Evolutionary conservation across 2,888 invertebrate species (phyloP).

Genomic region (Taphrorychus bicolor): DNA sequence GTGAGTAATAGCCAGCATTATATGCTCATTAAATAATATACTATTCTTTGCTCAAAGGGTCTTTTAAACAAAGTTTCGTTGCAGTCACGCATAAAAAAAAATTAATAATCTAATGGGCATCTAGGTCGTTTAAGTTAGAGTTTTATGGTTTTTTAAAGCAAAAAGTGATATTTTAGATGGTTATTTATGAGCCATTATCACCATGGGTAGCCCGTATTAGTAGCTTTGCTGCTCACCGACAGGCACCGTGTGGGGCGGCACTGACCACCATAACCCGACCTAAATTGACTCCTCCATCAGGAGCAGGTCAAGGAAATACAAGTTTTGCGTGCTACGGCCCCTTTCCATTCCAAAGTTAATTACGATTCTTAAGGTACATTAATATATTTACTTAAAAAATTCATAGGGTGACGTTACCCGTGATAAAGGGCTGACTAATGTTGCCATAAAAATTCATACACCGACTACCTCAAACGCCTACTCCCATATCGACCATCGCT

Average conservation of each 20-base stretch:
- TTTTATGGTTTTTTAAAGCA: too few relatives aligned
- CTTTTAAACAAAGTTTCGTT: background rate
- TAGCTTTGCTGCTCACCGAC: background rate
- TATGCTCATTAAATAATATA: too few relatives aligned
- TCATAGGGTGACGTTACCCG: background rate
- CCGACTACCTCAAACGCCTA: conserved; percentile 17
- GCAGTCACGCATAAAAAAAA: background rate
- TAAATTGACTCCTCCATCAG: background rate
- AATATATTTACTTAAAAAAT: conserved; percentile 1
- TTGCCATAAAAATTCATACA: conserved; percentile 20
- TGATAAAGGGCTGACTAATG: conserved; percentile 14
- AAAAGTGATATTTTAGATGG: too few relatives aligned
- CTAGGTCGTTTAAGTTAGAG: too few relatives aligned
- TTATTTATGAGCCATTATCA: background rate
- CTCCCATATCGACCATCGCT: conserved; percentile 1
- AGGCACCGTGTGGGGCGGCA: too few relatives aligned
- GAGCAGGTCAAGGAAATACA: background rate
- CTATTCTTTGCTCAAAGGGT: background rate
- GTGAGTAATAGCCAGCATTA: too few relatives aligned
- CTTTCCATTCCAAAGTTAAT: background rate
- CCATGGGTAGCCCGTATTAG: background rate
- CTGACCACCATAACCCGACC: background rate
- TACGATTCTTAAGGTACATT: conserved; percentile 4
- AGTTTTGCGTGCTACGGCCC: conserved; percentile 1
- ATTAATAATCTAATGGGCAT: background rate